Evolutionary conservation across 2,888 invertebrate species (phyloP).

Genomic region (Leptinotarsa rubiginosa): DNA sequence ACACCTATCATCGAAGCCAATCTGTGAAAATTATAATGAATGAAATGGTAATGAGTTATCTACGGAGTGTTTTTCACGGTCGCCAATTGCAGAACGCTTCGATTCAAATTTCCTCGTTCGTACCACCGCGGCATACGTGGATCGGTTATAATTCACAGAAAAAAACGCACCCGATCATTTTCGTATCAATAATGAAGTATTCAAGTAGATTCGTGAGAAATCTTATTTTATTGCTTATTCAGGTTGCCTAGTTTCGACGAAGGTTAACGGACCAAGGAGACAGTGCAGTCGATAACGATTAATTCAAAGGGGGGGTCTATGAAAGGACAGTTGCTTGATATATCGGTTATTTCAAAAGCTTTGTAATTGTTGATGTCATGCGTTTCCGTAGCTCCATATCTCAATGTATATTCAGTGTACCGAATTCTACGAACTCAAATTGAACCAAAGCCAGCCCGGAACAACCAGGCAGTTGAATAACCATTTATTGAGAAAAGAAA

Average conservation of each 20-base stretch:
- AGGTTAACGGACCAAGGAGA: constrained; percentile 53
- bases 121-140: not conserved
- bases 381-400: no score
- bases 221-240: constrained; percentile 47
- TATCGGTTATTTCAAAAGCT: no score
- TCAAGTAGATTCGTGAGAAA: constrained; percentile 47
- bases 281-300: constrained; percentile 20
- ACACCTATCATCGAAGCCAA: constrained; percentile 13
- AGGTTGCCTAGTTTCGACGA: constrained; percentile 55
- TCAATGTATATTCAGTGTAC: no score
- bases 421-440: no score
- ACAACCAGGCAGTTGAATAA: constrained; percentile 10
- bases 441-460: no score
- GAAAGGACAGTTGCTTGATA: not conserved
- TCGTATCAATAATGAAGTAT: constrained; percentile 36
- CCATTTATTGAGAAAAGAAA: constrained; percentile 34
- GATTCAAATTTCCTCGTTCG: constrained; percentile 4
- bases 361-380: no score
- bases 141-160: constrained; percentile 5
- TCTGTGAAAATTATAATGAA: constrained; percentile 19
- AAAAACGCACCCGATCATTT: constrained; percentile 15
- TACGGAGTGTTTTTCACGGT: constrained; percentile 17
- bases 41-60: constrained; percentile 20
- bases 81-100: not conserved
- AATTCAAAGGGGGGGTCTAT: not conserved